A percentile compares a stretch with the other conserved stretches of the same genome.
These are phyloP conservation scores for Poliocrania exsul DNA, from an alignment of 2,797 vertebrate genomes.

Conservation along the genomic window DNA sequence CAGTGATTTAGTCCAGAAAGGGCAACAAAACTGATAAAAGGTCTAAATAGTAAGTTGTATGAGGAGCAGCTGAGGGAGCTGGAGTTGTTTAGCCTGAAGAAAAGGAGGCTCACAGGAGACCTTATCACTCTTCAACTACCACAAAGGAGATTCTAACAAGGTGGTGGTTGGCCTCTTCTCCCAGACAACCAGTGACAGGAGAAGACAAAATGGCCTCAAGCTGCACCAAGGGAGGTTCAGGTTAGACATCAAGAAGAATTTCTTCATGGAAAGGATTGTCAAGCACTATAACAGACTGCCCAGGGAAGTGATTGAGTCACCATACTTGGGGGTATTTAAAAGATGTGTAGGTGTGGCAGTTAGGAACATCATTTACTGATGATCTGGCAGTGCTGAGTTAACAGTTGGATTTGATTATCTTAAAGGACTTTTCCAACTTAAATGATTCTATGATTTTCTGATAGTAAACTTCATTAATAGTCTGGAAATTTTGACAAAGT, in stretches of 20 bases:
- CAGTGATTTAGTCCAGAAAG: neutral
- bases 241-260: neutral
- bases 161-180: neutral
- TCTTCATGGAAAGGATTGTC: neutral
- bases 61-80: neutral
- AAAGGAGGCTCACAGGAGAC: neutral
- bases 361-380: neutral
- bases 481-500: neutral
- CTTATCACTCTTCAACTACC: neutral
- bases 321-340: neutral
- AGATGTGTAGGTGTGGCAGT: rapidly evolving
- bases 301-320: neutral
- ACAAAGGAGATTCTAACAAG: neutral
- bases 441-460: neutral
- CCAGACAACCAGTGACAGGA: neutral
- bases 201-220: neutral
- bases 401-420: neutral
- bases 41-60: neutral
- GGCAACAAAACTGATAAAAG: neutral
- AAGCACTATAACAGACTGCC: neutral
- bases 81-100: neutral
- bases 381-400: neutral
- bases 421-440: neutral
- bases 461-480: neutral
- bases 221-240: neutral